These are phyloP conservation scores for Chiloscyllium punctatum DNA, from an alignment of 2,797 vertebrate genomes.

Conservation along the genomic window DNA sequence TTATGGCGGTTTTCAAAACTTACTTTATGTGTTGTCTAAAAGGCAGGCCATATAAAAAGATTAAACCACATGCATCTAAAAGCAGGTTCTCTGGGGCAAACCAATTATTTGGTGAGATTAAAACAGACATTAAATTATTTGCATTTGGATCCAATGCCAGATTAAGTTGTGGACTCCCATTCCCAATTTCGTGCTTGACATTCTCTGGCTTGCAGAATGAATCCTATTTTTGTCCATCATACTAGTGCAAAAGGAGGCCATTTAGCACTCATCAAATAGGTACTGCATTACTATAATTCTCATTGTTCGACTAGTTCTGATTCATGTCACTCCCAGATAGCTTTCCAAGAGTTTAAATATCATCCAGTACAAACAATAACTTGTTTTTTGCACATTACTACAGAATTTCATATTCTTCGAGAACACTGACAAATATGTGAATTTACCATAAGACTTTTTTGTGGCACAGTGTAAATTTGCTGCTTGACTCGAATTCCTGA, in stretches of 20 bases:
- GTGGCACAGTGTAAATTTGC: background rate
- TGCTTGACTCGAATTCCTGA: background rate
- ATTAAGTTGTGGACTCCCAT: background rate
- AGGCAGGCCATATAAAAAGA: background rate
- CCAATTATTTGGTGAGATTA: background rate
- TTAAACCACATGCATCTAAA: background rate
- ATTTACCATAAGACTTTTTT: background rate
- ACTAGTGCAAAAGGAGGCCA: background rate
- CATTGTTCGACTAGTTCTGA: background rate
- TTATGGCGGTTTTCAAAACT: background rate
- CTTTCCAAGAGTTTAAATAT: background rate
- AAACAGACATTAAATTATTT: background rate
- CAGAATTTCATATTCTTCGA: background rate
- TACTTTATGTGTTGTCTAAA: background rate
- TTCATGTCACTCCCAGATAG: background rate
- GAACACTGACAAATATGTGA: background rate
- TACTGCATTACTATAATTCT: background rate
- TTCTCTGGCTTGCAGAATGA: background rate
- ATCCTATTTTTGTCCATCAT: background rate
- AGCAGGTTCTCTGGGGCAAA: background rate
- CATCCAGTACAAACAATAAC: background rate
- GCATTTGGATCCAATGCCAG: background rate
- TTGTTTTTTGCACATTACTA: background rate
- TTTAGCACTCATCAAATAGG: background rate
- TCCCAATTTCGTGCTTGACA: background rate